Percentiles rank a stretch among this genome's conserved stretches.
These are phyloP conservation scores for Creontiades dilutus DNA, from an alignment of 2,888 invertebrate species.

Conservation along the genomic window DNA sequence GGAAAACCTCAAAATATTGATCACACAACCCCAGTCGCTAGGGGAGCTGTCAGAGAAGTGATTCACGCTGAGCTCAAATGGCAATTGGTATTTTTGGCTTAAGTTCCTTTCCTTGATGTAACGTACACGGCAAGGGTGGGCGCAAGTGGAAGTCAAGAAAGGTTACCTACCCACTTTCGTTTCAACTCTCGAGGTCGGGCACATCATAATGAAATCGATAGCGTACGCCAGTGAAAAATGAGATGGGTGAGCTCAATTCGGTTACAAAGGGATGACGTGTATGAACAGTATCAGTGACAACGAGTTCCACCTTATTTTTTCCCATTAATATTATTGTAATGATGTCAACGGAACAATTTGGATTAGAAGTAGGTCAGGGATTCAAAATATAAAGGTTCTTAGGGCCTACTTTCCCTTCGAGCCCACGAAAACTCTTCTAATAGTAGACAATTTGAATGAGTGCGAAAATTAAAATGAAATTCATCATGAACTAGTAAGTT, in stretches of 20 bases:
- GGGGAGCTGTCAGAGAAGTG: slow-evolving; percentile 46
- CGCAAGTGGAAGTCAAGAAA: neutral
- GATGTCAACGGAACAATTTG: no score
- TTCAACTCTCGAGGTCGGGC: neutral
- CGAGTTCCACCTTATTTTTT: neutral
- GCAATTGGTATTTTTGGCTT: slow-evolving; percentile 31
- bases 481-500: no score
- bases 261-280: neutral
- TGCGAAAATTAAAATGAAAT: no score
- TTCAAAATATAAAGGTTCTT: no score
- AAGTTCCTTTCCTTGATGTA: neutral
- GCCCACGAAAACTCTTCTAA: no score
- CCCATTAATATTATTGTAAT: no score
- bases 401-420: no score
- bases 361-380: no score
- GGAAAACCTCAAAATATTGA: slow-evolving; percentile 44
- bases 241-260: neutral
- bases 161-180: slow-evolving; percentile 14
- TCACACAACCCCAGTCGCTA: slow-evolving; percentile 59
- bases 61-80: neutral
- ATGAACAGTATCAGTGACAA: neutral
- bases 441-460: no score
- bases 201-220: slow-evolving; percentile 47
- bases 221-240: neutral
- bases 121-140: neutral